Evolutionary conservation across 2,797 vertebrate genomes (phyloP), one percentile per base, ranked within the genome.

Genomic region (Manis pentadactyla): DNA sequence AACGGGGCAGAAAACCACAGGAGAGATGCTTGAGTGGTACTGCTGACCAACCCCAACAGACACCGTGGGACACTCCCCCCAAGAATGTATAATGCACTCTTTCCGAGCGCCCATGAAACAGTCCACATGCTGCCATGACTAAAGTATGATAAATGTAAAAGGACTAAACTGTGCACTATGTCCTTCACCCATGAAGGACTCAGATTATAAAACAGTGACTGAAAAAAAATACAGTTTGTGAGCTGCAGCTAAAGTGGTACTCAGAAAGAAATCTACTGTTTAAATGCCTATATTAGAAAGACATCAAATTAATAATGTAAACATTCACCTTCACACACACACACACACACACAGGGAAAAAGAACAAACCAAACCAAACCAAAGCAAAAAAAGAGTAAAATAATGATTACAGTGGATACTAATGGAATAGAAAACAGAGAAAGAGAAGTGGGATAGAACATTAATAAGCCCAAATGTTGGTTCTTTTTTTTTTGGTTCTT

Each of bases 91-190:
- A 2, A 8, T 19, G 46, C 39, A 34, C 46, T 21, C 4, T 46
- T 25, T 5, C n/a, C 61, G 25, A 3, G 42, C 5, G 31, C 8
- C 3, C 21, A 0, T 15, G 31, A 12, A 15, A 66, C 31, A 11
- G 11, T 14, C 42, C 21, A 25, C 31, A 19, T 46, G 46, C 46
- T 46, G 46, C 46, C 12, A 46, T 11, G 46, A 46, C 46, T 12
- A 46, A 23, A 4, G 2, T 2, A 0, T 17, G 4, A 2, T 3
- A 15, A 6, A 4, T 17, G 2, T 9, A 19, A 21, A 59, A 69
- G 39, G 39, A n/a, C 37, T 7, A 15, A 19, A 81, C 17, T 7
- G 15, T 11, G 5, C 77, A 34, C 46, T 10, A 9, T 29, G 39
- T 4, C 31, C 77, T 78, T 29, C 15, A 17, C 9, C 25, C 77